Percentiles rank a stretch among this genome's conserved stretches.
These are phyloP conservation scores for Drosophila varians DNA, from an alignment of 1,140 invertebrate species.

Conservation along the genomic window DNA sequence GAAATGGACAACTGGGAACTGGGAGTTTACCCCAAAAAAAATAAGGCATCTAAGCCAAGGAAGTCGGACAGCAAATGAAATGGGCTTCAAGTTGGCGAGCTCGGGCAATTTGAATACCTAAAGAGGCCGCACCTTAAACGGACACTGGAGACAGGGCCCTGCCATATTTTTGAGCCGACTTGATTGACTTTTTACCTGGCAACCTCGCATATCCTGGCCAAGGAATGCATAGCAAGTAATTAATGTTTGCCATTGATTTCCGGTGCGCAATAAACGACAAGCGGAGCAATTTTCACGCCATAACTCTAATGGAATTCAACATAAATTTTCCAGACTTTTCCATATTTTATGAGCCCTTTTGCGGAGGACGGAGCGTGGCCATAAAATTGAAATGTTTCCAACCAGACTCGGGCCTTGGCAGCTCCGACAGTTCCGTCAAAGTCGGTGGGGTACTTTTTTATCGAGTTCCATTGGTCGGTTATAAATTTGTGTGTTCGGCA, in stretches of 20 bases:
- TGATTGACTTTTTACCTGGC: conserved; percentile 40
- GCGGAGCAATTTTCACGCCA: conserved; percentile 64
- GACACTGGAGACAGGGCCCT: conserved; percentile 46
- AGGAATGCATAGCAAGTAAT: conserved; percentile 32
- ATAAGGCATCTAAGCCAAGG: conserved; percentile 3
- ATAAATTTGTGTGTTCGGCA: conserved; percentile 77
- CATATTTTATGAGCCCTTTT: conserved; percentile 63
- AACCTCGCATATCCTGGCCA: neutral
- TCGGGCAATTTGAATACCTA: conserved; percentile 62
- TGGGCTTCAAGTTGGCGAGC: conserved; percentile 56
- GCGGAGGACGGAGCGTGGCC: conserved; percentile 35
- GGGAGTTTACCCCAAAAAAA: conserved; percentile 1
- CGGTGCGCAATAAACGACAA: conserved; percentile 11
- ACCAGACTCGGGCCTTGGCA: conserved; percentile 23
- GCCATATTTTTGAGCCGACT: conserved; percentile 6
- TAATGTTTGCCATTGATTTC: conserved; percentile 48
- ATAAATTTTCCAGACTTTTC: conserved; percentile 69
- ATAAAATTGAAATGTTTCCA: conserved; percentile 78
- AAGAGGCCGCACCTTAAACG: conserved; percentile 43
- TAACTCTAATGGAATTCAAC: conserved; percentile 77
- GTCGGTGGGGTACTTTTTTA: conserved; percentile 43
- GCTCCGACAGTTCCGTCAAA: conserved; percentile 52
- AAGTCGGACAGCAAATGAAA: conserved; percentile 50
- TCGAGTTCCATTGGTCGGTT: conserved; percentile 67
- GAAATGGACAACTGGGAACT: conserved; percentile 73